phyloP scores from a whole-genome alignment of 2,797 vertebrate genomes.

The Pampus argenteus region DNA sequence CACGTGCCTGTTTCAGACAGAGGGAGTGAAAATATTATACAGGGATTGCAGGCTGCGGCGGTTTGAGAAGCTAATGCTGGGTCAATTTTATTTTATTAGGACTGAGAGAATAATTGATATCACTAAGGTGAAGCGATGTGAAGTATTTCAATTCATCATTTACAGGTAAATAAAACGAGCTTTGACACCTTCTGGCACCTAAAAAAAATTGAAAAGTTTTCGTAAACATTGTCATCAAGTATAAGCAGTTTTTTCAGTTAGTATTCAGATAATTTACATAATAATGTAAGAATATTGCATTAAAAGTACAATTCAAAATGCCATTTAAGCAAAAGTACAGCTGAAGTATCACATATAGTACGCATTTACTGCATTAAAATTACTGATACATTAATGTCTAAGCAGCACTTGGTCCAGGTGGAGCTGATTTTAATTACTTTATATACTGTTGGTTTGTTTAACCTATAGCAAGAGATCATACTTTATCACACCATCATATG shows the following conservation, averaged over 20 bases:
- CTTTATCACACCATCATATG: no score
- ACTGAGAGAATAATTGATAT: constrained; percentile 56
- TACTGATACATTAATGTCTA: no score
- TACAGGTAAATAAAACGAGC: constrained; percentile 7
- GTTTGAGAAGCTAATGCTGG: constrained; percentile 20
- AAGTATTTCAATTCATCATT: constrained; percentile 5
- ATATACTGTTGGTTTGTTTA: background rate
- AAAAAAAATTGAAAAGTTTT: background rate
- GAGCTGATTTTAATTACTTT: background rate
- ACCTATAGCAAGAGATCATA: background rate
- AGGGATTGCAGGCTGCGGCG: background rate
- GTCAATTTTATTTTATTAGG: constrained; percentile 19
- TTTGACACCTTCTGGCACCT: background rate
- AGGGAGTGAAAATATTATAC: constrained; percentile 1
- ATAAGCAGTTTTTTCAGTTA: background rate
- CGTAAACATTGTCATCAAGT: background rate
- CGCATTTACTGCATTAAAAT: no score
- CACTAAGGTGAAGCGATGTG: constrained; percentile 14
- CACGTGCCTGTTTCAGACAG: constrained; percentile 34
- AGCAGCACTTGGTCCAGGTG: no score
- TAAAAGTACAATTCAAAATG: no score
- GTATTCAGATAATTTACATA: background rate
- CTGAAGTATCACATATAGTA: no score
- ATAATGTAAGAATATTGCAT: background rate
- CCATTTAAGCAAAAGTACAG: no score